Evolutionary conservation across 2,113 vertebrate genomes (phyloP).

Genomic region (Prionailurus viverrinus): DNA sequence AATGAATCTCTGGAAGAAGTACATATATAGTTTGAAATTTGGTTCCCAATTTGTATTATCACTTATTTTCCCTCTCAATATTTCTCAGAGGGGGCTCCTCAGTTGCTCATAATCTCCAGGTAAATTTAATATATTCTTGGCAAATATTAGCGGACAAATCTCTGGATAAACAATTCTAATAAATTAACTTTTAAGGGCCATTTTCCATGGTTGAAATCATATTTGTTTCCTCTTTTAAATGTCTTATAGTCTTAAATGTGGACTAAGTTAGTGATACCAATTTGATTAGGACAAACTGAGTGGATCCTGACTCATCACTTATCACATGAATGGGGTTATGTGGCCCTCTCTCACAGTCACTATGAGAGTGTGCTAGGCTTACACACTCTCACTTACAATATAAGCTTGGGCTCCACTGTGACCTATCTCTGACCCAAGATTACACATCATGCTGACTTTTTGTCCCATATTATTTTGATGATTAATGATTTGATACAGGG

Average conservation of each 20-base stretch:
- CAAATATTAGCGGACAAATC: neutral
- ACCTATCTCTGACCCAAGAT: neutral
- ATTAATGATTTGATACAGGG: neutral
- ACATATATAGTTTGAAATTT: neutral
- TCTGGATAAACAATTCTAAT: neutral
- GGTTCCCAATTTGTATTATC: neutral
- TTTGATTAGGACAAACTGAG: neutral
- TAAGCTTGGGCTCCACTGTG: neutral
- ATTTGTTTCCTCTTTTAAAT: neutral
- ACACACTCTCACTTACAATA: neutral
- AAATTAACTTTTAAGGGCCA: neutral
- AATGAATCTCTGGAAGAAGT: neutral
- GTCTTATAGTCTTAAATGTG: neutral
- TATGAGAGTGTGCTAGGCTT: neutral
- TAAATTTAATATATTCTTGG: neutral
- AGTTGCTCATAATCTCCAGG: neutral
- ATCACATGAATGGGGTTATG: neutral
- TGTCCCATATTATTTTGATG: constrained; percentile 9
- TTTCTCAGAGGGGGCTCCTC: neutral
- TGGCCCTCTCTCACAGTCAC: neutral
- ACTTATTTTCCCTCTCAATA: neutral
- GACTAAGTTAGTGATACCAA: neutral
- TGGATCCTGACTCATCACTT: neutral
- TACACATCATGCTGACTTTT: neutral
- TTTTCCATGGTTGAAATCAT: neutral